Base-by-base conservation (phyloP, 2,113 vertebrate species). In the Machaerirhynchus nigripectus region DNA sequence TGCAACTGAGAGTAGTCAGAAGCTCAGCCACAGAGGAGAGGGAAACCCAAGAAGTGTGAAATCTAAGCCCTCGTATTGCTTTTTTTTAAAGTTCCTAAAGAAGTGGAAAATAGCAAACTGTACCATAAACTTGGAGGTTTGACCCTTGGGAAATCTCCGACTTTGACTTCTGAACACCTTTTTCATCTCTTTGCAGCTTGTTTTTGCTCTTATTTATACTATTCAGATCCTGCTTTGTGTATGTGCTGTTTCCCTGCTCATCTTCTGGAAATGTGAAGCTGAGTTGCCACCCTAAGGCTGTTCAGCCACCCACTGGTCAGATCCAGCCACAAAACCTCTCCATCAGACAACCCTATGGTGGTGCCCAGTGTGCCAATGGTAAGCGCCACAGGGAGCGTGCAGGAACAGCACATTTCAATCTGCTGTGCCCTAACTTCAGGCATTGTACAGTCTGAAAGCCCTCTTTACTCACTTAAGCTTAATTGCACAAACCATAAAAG, bases 311-410 rank as follows among this genome's bases (percentile, higher is more conserved):
- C 42, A 19, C 21, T n/a, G 74, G 23, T 33, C 60, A 91, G 24
- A 52, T 27, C 30, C 39, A 86, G 63, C 76, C 68, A 47, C 69
- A 75, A 55, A 55, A 5, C 5, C 17, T 19, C 31, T 57, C n/a
- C 46, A 44, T 8, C 68, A 70, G 55, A 61, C 9, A 83, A 15
- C 2, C 30, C 74, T 10, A 7, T 1, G 46, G 11, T 4, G 12
- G 30, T 39, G 52, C 57, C 59, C 17, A 0, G 17, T 19, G 37
- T 15, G 35, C 30, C 79, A 33, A 2, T 1, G 11, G 2, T 13
- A 18, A 57, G 22, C 4, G 16, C 57, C 63, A 28, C 23, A 35
- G 83, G 50, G 31, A 69, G 24, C 0, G 0, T 6, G 10, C 30
- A 87, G 53, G 39, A 46, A 42, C 8, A 61, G 46, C 33, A 87